Evolutionary conservation across 2,888 invertebrate genomes (phyloP).

Genomic region (Oscheius sp.): DNA sequence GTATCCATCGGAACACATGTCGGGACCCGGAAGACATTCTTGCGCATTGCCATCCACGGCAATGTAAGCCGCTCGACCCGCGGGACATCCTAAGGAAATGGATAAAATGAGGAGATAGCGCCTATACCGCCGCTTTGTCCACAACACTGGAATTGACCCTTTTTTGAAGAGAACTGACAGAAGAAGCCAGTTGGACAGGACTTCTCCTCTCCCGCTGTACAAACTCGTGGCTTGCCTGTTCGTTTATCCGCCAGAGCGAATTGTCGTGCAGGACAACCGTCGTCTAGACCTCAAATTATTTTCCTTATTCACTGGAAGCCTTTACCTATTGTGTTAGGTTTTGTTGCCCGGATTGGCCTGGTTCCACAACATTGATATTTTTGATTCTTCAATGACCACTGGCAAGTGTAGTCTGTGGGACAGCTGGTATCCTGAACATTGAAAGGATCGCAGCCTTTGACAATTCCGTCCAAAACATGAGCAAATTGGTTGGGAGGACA

Average conservation of each 20-base stretch:
- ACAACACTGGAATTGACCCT: conserved; percentile 61
- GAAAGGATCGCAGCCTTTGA: conserved; percentile 56
- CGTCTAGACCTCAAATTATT: conserved; percentile 32
- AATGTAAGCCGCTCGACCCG: conserved; percentile 55
- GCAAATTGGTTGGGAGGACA: conserved; percentile 61
- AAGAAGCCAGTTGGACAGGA: conserved; percentile 59
- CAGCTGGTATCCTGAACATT: conserved; percentile 40
- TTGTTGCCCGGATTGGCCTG: conserved; percentile 44
- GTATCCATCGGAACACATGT: conserved; percentile 56
- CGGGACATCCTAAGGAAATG: conserved; percentile 50
- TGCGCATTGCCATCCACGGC: conserved; percentile 58
- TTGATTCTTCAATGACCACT: conserved; percentile 56
- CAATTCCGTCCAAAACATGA: conserved; percentile 48
- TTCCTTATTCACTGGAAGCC: background rate
- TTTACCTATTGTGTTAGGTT: conserved; percentile 40
- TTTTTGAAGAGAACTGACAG: conserved; percentile 59
- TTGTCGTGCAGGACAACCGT: conserved; percentile 56
- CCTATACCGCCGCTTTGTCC: conserved; percentile 54
- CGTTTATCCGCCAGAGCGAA: conserved; percentile 54
- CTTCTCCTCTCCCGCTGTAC: conserved; percentile 57
- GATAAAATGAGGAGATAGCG: background rate
- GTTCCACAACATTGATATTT: conserved; percentile 61
- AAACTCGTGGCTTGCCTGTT: conserved; percentile 48
- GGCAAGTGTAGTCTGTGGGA: conserved; percentile 54
- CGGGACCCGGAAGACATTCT: conserved; percentile 53